Evolutionary conservation across 1,140 invertebrate species (phyloP), one percentile per base, ranked within the genome.

Genomic region (Chironomus striatipennis): DNA sequence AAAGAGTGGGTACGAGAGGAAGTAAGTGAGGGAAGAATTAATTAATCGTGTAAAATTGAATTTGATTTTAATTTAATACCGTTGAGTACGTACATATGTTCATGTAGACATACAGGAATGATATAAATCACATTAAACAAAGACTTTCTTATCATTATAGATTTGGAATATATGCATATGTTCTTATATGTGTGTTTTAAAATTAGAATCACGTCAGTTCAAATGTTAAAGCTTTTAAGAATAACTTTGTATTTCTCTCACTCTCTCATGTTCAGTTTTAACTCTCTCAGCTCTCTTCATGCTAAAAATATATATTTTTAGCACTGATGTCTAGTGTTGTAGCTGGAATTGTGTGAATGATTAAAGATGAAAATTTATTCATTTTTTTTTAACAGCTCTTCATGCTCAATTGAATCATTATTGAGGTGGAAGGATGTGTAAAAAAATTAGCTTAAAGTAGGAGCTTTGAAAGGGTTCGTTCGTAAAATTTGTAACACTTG

Each of bases 21-120:
- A 57, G 8, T 15, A 57, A n/a, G 47, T n/a, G n/a, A 57, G n/a
- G 12, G 5, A 57, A 57, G 15, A 57, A 57, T 57, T 57, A 57
- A 57, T 57, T 57, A 57, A 57, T 57, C 47, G 47, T 57, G n/a
- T 57, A n/a, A 57, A 57, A 57, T 57, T 57, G 47, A 57, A 57
- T 57, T 57, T 57, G 47, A 57, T n/a, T 57, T 5, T 57, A 57
- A 15, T 47, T 47, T 47, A 47, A 47, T 47, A 15, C 12, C 47
- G 15, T 15, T 57, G 47, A 57, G n/a, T 57, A 34, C 5, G 5
- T 34, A 34, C 24, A 34, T 5, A 34, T 34, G 47, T 57, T 12
- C 15, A 15, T 15, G n/a, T 4, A 57, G 4, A 57, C 12, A 15
- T 57, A 15, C 12, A 15, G 1, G 15, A 12, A 57, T 15, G 12